Evolutionary conservation across 35 echinoderm and acorn worm genomes (phyloP).

Genomic region (Ophiothrix spiculata): DNA sequence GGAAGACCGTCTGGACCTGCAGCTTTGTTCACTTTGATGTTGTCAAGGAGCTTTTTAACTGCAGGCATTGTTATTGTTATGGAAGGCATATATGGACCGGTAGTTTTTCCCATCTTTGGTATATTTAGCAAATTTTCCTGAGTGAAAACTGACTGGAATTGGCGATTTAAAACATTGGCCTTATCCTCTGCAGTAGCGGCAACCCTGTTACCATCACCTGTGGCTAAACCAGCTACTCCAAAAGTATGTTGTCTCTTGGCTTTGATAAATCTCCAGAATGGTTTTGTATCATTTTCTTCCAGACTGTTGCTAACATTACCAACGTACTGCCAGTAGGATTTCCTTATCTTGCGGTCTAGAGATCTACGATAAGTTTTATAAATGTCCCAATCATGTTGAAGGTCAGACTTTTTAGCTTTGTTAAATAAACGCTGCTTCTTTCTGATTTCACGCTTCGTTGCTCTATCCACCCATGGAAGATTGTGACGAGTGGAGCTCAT

Average conservation of each 20-base stretch:
- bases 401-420: constrained; percentile 18
- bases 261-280: constrained; percentile 61
- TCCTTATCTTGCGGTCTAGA: constrained; percentile 14
- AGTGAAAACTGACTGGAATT: constrained; percentile 50
- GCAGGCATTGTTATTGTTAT: constrained; percentile 23
- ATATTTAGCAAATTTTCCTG: constrained; percentile 10
- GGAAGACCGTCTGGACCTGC: constrained; percentile 25
- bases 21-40: constrained; percentile 30
- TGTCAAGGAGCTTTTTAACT: constrained; percentile 29
- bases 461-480: constrained; percentile 49
- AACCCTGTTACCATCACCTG: neutral
- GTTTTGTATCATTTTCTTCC: constrained; percentile 25
- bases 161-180: constrained; percentile 23
- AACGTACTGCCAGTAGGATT: constrained; percentile 9
- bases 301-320: constrained; percentile 39
- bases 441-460: constrained; percentile 28
- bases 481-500: constrained; percentile 4
- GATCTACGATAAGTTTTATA: constrained; percentile 21
- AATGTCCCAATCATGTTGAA: neutral
- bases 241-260: constrained; percentile 28
- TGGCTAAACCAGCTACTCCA: constrained; percentile 22
- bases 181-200: constrained; percentile 34
- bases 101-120: constrained; percentile 5
- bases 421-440: constrained; percentile 38
- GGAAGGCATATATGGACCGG: constrained; percentile 19